Evolutionary conservation across 2,113 vertebrate genomes (phyloP).

Genomic region (Rhinolophus ferrumequinum): DNA sequence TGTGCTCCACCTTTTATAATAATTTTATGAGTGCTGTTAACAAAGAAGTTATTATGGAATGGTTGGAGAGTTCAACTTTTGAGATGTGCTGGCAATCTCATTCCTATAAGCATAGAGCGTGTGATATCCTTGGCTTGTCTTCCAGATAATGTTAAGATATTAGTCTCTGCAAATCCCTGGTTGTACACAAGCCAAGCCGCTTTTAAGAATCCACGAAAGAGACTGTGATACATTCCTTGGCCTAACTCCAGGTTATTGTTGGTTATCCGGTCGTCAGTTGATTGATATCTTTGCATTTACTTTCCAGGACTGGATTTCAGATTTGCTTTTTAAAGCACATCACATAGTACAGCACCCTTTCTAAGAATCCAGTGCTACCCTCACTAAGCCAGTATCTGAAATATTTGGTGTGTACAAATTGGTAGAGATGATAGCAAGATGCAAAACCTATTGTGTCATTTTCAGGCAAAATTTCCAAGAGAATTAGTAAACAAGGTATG

Average conservation of each 20-base stretch:
- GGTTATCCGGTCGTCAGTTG: neutral
- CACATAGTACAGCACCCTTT: neutral
- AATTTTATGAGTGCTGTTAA: neutral
- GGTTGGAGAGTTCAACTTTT: neutral
- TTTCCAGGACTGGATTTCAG: neutral
- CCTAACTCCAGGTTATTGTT: neutral
- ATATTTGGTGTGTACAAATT: neutral
- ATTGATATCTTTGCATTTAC: neutral
- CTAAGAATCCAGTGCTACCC: neutral
- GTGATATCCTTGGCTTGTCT: neutral
- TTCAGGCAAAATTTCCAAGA: neutral
- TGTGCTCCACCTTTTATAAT: neutral
- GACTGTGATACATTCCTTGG: neutral
- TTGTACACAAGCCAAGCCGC: neutral
- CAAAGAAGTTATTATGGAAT: neutral
- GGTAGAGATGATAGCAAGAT: neutral
- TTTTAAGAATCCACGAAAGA: neutral
- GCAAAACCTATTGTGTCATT: neutral
- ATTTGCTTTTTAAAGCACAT: neutral
- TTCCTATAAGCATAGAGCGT: neutral
- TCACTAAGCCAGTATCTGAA: neutral
- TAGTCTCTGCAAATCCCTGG: neutral
- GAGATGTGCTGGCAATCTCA: neutral
- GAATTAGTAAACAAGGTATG: neutral
- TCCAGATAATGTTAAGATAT: neutral